Evolutionary conservation across 2,888 invertebrate genomes (phyloP).

Genomic region (Hydropsyche betteni): DNA sequence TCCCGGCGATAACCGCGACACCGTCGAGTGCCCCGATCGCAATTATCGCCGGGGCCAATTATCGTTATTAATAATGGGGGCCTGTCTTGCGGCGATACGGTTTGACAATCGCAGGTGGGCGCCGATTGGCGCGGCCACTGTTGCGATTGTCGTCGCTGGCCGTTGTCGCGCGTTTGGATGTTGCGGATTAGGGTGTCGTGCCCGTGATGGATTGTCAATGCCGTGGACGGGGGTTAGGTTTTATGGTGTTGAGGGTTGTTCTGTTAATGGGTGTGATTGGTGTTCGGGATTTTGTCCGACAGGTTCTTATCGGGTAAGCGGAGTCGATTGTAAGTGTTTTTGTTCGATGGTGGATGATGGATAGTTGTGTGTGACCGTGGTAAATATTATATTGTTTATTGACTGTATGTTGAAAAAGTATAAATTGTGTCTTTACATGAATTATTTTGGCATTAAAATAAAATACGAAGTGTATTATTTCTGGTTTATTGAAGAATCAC

Average conservation of each 20-base stretch:
- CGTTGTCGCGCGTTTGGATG: not conserved
- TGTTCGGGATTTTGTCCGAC: too few species aligned
- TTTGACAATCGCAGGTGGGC: slow-evolving; percentile 19
- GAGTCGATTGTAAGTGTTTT: too few species aligned
- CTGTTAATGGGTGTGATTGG: too few species aligned
- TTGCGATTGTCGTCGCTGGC: not conserved
- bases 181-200: not conserved
- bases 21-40: not conserved
- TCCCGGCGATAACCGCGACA: slow-evolving; percentile 30
- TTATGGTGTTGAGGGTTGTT: not conserved
- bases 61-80: slow-evolving; percentile 25
- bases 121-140: slow-evolving; percentile 10
- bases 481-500: too few species aligned
- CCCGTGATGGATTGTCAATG: not conserved
- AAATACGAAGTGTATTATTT: too few species aligned
- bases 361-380: too few species aligned
- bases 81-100: slow-evolving; percentile 36
- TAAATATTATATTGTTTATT: too few species aligned
- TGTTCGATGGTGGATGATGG: too few species aligned
- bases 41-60: slow-evolving; percentile 24
- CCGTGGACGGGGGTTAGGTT: not conserved
- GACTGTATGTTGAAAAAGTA: too few species aligned
- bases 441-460: too few species aligned
- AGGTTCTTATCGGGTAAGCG: too few species aligned
- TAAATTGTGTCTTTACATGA: too few species aligned